Evolutionary conservation across 2,797 vertebrate genomes (phyloP).

Genomic region (Esox masquinongy): DNA sequence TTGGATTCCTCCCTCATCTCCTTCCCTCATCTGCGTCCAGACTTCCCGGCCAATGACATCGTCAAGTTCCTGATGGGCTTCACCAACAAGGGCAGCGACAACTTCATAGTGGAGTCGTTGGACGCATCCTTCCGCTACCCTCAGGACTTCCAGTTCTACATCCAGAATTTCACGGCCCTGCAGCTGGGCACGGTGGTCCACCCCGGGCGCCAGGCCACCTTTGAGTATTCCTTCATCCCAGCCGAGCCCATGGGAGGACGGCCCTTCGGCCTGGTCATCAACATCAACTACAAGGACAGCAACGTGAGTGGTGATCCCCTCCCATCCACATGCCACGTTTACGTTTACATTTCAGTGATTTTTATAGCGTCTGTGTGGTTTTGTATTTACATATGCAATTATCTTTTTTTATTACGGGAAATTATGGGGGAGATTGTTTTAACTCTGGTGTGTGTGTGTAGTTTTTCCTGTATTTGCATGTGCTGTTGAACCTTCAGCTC

Average conservation of each 20-base stretch:
- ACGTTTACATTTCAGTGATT: too few relatives aligned
- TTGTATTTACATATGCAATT: background rate
- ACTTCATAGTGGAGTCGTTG: slow-evolving; percentile 91
- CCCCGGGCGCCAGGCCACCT: slow-evolving; percentile 89
- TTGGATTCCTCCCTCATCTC: background rate
- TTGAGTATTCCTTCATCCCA: slow-evolving; percentile 98
- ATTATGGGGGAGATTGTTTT: background rate
- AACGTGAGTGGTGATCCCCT: slow-evolving; percentile 73
- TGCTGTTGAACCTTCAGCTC: background rate
- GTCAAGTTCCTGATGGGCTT: slow-evolving; percentile 98
- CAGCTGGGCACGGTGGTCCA: slow-evolving; percentile 87
- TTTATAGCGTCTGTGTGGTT: too few relatives aligned
- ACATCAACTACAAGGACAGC: slow-evolving; percentile 94
- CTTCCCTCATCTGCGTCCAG: slow-evolving; percentile 57
- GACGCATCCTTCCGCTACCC: slow-evolving; percentile 98
- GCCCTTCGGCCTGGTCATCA: slow-evolving; percentile 96
- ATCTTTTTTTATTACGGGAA: background rate
- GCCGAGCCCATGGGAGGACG: slow-evolving; percentile 98
- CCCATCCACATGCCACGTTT: background rate
- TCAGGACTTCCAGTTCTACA: slow-evolving; percentile 98
- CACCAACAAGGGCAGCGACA: slow-evolving; percentile 92
- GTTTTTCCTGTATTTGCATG: background rate
- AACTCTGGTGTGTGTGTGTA: background rate
- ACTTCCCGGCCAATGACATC: slow-evolving; percentile 96
- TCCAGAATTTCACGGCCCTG: slow-evolving; percentile 98